Percentiles rank a stretch among this genome's conserved stretches.
Evolutionary conservation across 2,797 vertebrate species (phyloP).

Genomic region (Ambastaia sidthimunki): DNA sequence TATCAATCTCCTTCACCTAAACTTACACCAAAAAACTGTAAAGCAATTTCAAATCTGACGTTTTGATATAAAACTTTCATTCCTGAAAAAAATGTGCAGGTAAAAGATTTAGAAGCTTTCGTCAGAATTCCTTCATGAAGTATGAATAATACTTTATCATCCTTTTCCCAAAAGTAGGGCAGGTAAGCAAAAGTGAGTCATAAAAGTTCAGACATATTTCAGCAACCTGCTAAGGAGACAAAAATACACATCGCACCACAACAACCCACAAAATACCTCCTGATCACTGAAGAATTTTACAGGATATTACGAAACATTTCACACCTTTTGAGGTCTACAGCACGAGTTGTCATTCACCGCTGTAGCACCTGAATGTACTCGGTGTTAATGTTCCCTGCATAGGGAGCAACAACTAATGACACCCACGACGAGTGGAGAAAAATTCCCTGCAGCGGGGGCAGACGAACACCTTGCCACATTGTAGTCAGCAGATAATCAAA

Average conservation of each 20-base stretch:
- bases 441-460: conserved; percentile 13
- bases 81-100: neutral
- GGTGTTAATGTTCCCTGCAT: conserved; percentile 57
- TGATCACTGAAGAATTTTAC: neutral
- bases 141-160: conserved; percentile 45
- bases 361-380: conserved; percentile 31
- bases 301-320: neutral
- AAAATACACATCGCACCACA: conserved; percentile 1
- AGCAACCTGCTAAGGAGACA: conserved; percentile 27
- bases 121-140: conserved; percentile 32
- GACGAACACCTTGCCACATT: conserved; percentile 27
- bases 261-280: conserved; percentile 17
- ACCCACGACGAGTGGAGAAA: conserved; percentile 51
- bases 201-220: conserved; percentile 44
- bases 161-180: conserved; percentile 43
- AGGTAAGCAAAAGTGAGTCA: conserved; percentile 50
- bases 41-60: neutral
- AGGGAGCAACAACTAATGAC: conserved; percentile 63
- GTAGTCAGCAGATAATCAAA: conserved; percentile 20
- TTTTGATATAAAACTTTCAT: neutral
- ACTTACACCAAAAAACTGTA: neutral
- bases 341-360: conserved; percentile 45
- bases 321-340: neutral
- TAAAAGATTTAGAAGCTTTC: conserved; percentile 22
- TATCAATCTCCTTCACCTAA: neutral